phyloP scores from a whole-genome alignment of 2,888 invertebrate genomes.

The Branchellion lobata region DNA sequence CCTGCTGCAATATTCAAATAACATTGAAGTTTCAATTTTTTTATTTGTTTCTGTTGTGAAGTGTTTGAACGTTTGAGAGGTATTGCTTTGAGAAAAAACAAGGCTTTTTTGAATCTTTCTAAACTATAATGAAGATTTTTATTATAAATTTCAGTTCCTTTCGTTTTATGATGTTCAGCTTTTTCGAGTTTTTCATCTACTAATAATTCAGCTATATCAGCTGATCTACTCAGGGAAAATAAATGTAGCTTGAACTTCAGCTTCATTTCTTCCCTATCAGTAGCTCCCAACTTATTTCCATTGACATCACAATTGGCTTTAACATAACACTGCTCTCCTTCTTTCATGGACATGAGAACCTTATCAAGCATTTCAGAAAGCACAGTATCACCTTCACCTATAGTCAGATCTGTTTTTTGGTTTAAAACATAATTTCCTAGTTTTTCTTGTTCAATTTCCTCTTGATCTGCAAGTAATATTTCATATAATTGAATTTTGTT shows the following conservation, averaged over 20 bases:
- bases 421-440: constrained; percentile 41
- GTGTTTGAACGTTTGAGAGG: constrained; percentile 4
- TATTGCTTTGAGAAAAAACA: constrained; percentile 45
- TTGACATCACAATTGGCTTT: constrained; percentile 50
- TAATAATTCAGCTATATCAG: constrained; percentile 49
- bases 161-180: constrained; percentile 52
- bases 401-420: constrained; percentile 48
- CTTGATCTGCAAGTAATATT: constrained; percentile 24
- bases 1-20: constrained; percentile 51
- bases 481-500: not conserved
- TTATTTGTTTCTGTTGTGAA: constrained; percentile 25
- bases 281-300: constrained; percentile 47
- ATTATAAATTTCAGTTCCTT: constrained; percentile 50
- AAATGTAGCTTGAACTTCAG: constrained; percentile 50
- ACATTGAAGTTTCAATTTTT: constrained; percentile 49
- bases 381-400: constrained; percentile 52
- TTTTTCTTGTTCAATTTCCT: constrained; percentile 6
- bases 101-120: constrained; percentile 47
- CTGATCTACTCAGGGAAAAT: constrained; percentile 48
- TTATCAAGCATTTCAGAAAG: constrained; percentile 51
- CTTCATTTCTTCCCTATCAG: constrained; percentile 39
- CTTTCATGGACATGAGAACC: constrained; percentile 49
- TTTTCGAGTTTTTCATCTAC: constrained; percentile 50
- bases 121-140: constrained; percentile 49
- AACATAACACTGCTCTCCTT: constrained; percentile 50